Evolutionary conservation across 2,888 invertebrate genomes (phyloP).

Genomic region (Lochmaea crataegi): DNA sequence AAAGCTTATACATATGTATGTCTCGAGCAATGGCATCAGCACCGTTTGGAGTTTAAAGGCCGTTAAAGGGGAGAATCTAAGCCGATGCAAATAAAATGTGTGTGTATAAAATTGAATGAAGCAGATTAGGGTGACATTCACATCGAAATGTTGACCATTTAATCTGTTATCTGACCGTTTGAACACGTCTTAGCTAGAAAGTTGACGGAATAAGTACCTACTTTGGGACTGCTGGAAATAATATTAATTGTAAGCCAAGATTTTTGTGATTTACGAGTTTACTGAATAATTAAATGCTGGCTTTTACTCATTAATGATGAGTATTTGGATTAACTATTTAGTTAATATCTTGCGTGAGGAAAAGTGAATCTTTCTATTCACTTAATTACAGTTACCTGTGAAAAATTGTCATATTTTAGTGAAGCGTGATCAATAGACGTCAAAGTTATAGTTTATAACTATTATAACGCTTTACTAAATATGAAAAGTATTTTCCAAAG

Average conservation of each 20-base stretch:
- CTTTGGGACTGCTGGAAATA: background rate
- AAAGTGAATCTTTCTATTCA: too few species aligned
- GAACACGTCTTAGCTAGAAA: background rate
- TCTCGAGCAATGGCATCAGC: background rate
- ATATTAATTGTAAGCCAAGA: background rate
- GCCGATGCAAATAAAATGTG: slow-evolving; percentile 7
- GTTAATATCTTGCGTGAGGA: too few species aligned
- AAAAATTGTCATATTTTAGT: too few species aligned
- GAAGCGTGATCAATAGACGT: too few species aligned
- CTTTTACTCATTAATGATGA: too few species aligned
- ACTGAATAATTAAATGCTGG: too few species aligned
- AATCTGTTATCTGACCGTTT: slow-evolving; percentile 3
- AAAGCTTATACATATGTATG: slow-evolving; percentile 18
- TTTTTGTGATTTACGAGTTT: background rate
- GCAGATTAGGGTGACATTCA: background rate
- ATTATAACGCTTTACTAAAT: too few species aligned
- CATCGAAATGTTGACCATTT: slow-evolving; percentile 14
- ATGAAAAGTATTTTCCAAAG: too few species aligned
- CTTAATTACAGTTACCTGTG: too few species aligned
- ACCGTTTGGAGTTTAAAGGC: background rate
- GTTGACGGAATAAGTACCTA: background rate
- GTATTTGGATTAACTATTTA: too few species aligned
- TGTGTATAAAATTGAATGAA: slow-evolving; percentile 11
- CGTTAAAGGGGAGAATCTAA: slow-evolving; percentile 1
- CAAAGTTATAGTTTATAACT: too few species aligned